A percentile compares a stretch with the other conserved stretches of the same genome.
These are phyloP conservation scores for Ophion ellenae DNA, from an alignment of 2,888 invertebrate genomes.

Conservation along the genomic window DNA sequence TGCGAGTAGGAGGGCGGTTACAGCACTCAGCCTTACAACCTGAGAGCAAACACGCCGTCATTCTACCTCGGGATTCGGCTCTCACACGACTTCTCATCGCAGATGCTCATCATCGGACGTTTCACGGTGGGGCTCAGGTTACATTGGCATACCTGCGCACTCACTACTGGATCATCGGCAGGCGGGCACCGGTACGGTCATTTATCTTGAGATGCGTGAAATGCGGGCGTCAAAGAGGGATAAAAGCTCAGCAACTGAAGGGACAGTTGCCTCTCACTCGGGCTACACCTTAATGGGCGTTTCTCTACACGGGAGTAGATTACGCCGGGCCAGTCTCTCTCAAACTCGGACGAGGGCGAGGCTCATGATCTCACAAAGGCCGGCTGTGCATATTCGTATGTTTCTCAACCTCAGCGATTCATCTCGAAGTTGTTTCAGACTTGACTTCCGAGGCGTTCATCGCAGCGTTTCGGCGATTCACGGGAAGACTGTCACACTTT, in stretches of 20 bases:
- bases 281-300: too few species aligned
- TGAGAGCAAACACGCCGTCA: not conserved
- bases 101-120: too few species aligned
- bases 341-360: conserved; percentile 9
- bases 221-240: conserved; percentile 19
- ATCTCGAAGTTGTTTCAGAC: conserved; percentile 20
- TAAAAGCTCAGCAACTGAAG: conserved; percentile 52
- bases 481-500: conserved; percentile 8
- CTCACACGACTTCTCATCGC: too few species aligned
- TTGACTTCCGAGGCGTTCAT: conserved; percentile 8
- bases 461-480: not conserved
- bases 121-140: too few species aligned
- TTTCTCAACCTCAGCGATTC: not conserved
- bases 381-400: conserved; percentile 36
- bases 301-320: too few species aligned
- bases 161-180: not conserved
- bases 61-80: too few species aligned
- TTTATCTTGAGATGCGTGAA: not conserved
- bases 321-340: not conserved
- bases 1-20: conserved; percentile 9
- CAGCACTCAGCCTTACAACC: conserved; percentile 27
- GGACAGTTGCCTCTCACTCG: conserved; percentile 25
- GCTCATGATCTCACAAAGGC: conserved; percentile 27
- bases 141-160: too few species aligned
- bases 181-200: conserved; percentile 32